These are phyloP conservation scores for Rhingia rostrata DNA, from an alignment of 2,888 invertebrate genomes.

Conservation along the genomic window DNA sequence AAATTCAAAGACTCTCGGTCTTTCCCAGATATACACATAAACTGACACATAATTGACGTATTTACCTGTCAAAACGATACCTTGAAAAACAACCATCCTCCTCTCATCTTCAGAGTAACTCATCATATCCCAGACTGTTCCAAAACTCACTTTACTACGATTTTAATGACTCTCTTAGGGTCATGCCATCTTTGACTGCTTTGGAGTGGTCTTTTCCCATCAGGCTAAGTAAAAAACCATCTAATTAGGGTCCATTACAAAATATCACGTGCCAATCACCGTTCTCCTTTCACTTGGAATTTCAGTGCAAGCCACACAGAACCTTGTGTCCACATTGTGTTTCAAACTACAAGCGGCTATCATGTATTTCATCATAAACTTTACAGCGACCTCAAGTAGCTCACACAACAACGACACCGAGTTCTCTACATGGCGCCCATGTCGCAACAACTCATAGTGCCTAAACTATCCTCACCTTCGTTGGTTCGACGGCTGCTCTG, in stretches of 20 bases:
- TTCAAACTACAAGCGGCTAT: conserved; percentile 22
- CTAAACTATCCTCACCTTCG: conserved; percentile 62
- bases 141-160: too few relatives aligned
- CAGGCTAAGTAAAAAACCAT: background rate
- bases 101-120: too few relatives aligned
- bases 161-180: too few relatives aligned
- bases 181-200: too few relatives aligned
- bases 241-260: conserved; percentile 56
- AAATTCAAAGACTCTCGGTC: too few relatives aligned
- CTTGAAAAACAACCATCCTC: too few relatives aligned
- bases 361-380: conserved; percentile 47
- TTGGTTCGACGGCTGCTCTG: conserved; percentile 45
- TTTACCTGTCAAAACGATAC: too few relatives aligned
- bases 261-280: conserved; percentile 55
- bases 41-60: too few relatives aligned
- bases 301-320: background rate
- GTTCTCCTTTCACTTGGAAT: conserved; percentile 59
- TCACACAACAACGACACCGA: background rate
- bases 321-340: conserved; percentile 48
- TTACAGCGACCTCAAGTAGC: conserved; percentile 53
- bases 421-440: conserved; percentile 56
- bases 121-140: too few relatives aligned
- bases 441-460: conserved; percentile 63
- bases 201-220: too few relatives aligned
- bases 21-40: too few relatives aligned